A percentile compares a stretch with the other conserved stretches of the same genome.
phyloP scores from a whole-genome alignment of 2,888 invertebrate genomes.

The Drosophila putrida region DNA sequence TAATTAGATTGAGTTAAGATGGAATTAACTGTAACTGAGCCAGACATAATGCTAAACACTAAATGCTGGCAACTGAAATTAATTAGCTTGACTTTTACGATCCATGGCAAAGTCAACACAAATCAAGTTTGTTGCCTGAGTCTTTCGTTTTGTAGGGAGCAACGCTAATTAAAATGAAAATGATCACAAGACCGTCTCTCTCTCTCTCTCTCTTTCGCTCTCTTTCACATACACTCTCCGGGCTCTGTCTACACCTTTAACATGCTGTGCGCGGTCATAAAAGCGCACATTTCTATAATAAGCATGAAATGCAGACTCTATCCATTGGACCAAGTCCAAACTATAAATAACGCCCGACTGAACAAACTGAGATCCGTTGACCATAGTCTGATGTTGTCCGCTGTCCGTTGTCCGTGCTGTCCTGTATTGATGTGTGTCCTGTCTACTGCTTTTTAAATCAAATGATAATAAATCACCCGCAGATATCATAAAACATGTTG shows the following conservation, averaged over 20 bases:
- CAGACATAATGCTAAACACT: conserved; percentile 44
- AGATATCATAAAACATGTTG: conserved; percentile 84
- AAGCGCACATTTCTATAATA: conserved; percentile 76
- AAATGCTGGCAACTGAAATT: conserved; percentile 45
- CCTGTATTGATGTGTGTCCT: conserved; percentile 78
- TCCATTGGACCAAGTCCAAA: conserved; percentile 37
- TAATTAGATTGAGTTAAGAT: conserved; percentile 43
- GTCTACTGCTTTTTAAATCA: conserved; percentile 83
- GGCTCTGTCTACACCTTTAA: conserved; percentile 40
- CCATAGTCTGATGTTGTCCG: conserved; percentile 1
- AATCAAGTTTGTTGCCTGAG: conserved; percentile 58
- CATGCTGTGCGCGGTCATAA: conserved; percentile 73
- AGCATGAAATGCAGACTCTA: conserved; percentile 71
- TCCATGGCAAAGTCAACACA: conserved; percentile 50
- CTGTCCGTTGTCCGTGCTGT: conserved; percentile 30
- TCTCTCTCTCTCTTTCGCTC: background rate
- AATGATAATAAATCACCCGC: conserved; percentile 84
- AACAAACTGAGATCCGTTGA: conserved; percentile 15
- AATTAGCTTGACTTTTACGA: conserved; percentile 62
- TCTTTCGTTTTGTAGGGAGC: conserved; percentile 43
- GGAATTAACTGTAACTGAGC: conserved; percentile 53
- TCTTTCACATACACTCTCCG: conserved; percentile 3
- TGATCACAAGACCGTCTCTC: conserved; percentile 49
- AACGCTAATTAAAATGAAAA: conserved; percentile 74
- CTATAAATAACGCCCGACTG: conserved; percentile 73